Base-by-base conservation (phyloP, 2,888 invertebrate genomes). In the Gymnoscelis rufifasciata region DNA sequence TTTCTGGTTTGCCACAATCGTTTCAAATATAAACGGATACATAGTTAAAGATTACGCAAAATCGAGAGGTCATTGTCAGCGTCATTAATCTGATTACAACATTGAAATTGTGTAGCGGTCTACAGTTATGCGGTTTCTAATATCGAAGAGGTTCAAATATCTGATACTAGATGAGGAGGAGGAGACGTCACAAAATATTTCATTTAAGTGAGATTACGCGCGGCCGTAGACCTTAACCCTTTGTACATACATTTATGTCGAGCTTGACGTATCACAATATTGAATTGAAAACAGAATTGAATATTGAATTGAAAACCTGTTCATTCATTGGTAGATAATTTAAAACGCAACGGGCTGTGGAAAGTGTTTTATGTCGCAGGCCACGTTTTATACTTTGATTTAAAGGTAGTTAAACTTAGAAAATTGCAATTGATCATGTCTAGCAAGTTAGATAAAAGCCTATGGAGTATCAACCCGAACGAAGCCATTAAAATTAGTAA, bases 271-370 rank as follows among this genome's bases (percentile, higher is more conserved):
- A 28, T 33, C 14, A 12, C 12, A 42, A 47, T 37, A 47, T 47
- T 41, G 7, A 29, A 36, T 39, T 33, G 38, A 31, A 39, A 23
- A 23, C 5, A 23, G 6, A 43, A 35, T 27, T 28, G 28, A 40
- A 45, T 41, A 42, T 36, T 33, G 15, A 40, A 43, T 43, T 48
- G 39, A 13, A 43, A 43, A 23, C 26, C 27, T 38, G 33, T 10
- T 35, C 41, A 36, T 35, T 37, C 49, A 29, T 44, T 36, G 28
- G 39, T 28, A 37, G 44, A 41, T 48, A 48, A 43, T 49, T 38
- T 19, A 35, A 12, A 36, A 42, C 11, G 19, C 39, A 31, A 30
- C 13, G 13, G 38, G 8, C 28, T 19, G 48, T 29, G 24, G 40
- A 36, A 47, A 39, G 35, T 33, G 15, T 33, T 35, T 35, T 35